These are phyloP conservation scores for Stramonita haemastoma DNA, from an alignment of 2,888 invertebrate genomes.

Conservation along the genomic window DNA sequence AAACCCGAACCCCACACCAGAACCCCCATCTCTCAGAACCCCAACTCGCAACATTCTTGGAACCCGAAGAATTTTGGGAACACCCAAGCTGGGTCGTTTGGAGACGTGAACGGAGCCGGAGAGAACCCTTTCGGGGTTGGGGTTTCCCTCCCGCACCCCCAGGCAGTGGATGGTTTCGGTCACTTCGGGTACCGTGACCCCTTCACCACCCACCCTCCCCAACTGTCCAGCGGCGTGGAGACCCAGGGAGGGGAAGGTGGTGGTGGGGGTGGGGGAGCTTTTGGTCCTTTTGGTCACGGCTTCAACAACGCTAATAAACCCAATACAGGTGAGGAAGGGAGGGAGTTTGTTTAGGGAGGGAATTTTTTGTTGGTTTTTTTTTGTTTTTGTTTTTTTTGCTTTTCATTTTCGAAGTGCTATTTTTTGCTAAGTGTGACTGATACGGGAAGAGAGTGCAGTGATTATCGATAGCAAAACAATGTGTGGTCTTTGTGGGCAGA, in stretches of 20 bases:
- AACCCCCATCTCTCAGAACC: background rate
- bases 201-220: background rate
- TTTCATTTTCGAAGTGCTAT: background rate
- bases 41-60: background rate
- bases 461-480: too few species aligned
- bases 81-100: background rate
- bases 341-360: background rate
- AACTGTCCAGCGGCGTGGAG: background rate
- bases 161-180: constrained; percentile 7
- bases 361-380: background rate
- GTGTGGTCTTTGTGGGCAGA: too few species aligned
- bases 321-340: background rate
- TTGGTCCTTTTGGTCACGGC: background rate
- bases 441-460: too few species aligned
- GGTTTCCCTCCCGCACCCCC: background rate
- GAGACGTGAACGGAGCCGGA: background rate
- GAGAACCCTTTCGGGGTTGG: background rate
- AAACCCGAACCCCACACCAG: background rate
- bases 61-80: background rate
- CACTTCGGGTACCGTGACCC: constrained; percentile 15
- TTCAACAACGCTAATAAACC: too few species aligned
- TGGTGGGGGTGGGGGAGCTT: background rate
- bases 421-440: too few species aligned
- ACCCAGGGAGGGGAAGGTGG: background rate
- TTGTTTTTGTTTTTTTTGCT: background rate